phyloP scores from a whole-genome alignment of 2,888 invertebrate genomes.

The Amphipyra tragopoginis region DNA sequence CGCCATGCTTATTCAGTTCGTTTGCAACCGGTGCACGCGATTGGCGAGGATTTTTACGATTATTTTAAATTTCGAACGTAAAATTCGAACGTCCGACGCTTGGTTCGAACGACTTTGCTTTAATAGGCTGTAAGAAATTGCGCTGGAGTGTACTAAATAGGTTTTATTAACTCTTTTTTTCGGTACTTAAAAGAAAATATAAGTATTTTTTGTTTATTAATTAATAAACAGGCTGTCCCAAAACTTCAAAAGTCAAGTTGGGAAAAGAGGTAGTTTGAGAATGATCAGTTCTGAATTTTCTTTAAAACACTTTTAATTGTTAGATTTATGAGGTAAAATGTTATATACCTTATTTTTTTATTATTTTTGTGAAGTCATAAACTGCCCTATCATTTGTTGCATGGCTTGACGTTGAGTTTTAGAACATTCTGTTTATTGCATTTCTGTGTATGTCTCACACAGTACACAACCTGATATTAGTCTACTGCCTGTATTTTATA shows the following conservation, averaged over 20 bases:
- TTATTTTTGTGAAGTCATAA: too few species aligned
- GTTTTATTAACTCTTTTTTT: conserved; percentile 36
- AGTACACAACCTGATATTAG: background rate
- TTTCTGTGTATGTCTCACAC: conserved; percentile 8
- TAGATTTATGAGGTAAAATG: too few species aligned
- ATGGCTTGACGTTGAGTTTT: too few species aligned
- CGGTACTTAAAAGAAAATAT: background rate
- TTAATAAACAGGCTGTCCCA: too few species aligned
- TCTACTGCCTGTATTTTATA: background rate
- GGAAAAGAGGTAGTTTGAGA: too few species aligned
- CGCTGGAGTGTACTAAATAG: conserved; percentile 34
- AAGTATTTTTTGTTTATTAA: background rate
- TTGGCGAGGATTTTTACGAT: conserved; percentile 58
- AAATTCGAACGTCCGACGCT: conserved; percentile 49
- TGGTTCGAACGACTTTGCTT: conserved; percentile 42
- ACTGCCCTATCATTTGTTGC: too few species aligned
- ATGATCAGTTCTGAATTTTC: too few species aligned
- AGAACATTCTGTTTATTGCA: too few species aligned
- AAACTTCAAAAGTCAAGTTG: too few species aligned
- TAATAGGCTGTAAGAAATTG: conserved; percentile 56
- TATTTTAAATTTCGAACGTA: conserved; percentile 58
- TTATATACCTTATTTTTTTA: too few species aligned
- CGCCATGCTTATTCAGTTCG: conserved; percentile 53
- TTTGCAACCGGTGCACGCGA: conserved; percentile 55
- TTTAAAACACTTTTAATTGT: too few species aligned